Conservation (phyloP, 2,113 vertebrate species). For the Corythoichthys haematopterus region DNA sequence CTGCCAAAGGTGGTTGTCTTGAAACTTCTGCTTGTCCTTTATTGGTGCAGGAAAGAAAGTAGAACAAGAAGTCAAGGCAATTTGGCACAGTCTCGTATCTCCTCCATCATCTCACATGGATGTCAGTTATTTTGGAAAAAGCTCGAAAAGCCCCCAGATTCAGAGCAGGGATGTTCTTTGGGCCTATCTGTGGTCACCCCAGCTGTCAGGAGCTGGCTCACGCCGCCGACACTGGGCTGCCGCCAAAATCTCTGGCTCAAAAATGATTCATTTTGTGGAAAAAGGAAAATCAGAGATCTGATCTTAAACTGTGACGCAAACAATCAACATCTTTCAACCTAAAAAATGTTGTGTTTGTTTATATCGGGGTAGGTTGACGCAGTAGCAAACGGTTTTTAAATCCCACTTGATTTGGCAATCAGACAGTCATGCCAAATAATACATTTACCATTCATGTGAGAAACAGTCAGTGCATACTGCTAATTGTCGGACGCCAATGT, state of each 20-base stretch:
- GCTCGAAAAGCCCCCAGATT: background rate
- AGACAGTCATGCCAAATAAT: background rate
- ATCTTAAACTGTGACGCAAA: background rate
- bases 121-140: conserved; percentile 37
- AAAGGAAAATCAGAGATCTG: background rate
- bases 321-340: background rate
- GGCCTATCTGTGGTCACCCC: conserved; percentile 1
- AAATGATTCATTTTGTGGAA: background rate
- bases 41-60: conserved; percentile 24
- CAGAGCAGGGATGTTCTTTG: background rate
- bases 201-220: conserved; percentile 4
- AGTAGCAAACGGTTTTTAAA: background rate
- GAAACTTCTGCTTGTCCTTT: conserved; percentile 18
- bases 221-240: background rate
- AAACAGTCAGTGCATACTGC: background rate
- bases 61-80: conserved; percentile 30
- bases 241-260: background rate
- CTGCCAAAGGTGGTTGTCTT: background rate
- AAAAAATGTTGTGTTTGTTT: background rate
- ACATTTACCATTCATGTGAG: background rate
- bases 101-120: conserved; percentile 45
- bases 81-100: conserved; percentile 36
- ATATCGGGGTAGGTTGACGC: background rate
- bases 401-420: background rate
- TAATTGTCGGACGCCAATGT: background rate